Evolutionary conservation across 2,797 vertebrate species (phyloP).

Genomic region (Microctenopoma steveboyesi): DNA sequence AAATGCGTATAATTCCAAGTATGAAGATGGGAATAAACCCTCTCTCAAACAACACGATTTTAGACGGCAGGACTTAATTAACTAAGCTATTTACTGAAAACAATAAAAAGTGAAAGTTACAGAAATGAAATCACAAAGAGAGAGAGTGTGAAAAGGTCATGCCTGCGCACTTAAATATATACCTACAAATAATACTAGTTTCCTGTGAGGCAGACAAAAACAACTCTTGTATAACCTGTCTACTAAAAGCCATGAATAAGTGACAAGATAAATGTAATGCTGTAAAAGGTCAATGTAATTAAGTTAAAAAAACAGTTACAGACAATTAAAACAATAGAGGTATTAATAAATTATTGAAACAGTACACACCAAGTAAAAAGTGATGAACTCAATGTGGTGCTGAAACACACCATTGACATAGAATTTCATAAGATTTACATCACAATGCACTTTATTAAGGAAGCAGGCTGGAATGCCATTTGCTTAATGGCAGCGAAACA

Average conservation of each 20-base stretch:
- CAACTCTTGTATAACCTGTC: background rate
- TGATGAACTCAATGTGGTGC: slow-evolving; percentile 40
- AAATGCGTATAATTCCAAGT: too few relatives aligned
- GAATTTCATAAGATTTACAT: slow-evolving; percentile 41
- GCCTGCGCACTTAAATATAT: background rate
- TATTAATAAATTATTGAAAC: slow-evolving; percentile 43
- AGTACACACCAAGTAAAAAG: slow-evolving; percentile 49
- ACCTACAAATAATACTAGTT: background rate
- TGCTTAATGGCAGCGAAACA: slow-evolving; percentile 53
- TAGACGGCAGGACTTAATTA: too few relatives aligned
- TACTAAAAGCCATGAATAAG: slow-evolving; percentile 1
- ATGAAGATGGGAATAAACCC: too few relatives aligned
- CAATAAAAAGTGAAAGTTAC: too few relatives aligned
- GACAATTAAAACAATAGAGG: slow-evolving; percentile 1
- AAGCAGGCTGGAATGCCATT: slow-evolving; percentile 39
- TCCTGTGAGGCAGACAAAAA: background rate
- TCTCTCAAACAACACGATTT: too few relatives aligned
- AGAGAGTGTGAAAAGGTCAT: too few relatives aligned
- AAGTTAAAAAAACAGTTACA: slow-evolving; percentile 21
- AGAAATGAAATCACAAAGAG: too few relatives aligned
- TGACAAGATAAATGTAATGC: slow-evolving; percentile 8
- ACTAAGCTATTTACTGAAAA: too few relatives aligned
- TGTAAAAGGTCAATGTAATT: slow-evolving; percentile 32
- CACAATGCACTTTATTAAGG: slow-evolving; percentile 58
- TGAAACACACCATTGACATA: slow-evolving; percentile 34